phyloP scores from a whole-genome alignment of 2,113 vertebrate species.

The Stigmatopora nigra region DNA sequence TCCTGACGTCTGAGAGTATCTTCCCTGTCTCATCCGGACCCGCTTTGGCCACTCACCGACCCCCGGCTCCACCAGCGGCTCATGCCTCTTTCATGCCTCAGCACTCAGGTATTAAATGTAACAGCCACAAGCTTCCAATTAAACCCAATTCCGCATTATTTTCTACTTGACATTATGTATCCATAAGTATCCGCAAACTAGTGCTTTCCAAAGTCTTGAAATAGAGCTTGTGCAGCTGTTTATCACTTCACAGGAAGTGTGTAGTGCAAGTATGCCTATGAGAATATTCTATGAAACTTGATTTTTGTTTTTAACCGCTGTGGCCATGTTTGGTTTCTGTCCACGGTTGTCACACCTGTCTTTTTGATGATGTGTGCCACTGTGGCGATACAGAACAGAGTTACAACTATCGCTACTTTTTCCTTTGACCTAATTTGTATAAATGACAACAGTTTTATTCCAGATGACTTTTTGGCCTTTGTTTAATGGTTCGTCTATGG shows the following conservation, averaged over 20 bases:
- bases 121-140: neutral
- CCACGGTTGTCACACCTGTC: slow-evolving; percentile 53
- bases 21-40: slow-evolving; percentile 59
- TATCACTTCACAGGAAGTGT: slow-evolving; percentile 63
- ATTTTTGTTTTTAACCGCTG: slow-evolving; percentile 8
- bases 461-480: no score
- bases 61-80: slow-evolving; percentile 31
- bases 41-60: slow-evolving; percentile 57
- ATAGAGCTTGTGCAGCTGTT: slow-evolving; percentile 40
- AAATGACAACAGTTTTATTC: no score
- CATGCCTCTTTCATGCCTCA: slow-evolving; percentile 62
- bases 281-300: neutral
- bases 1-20: slow-evolving; percentile 65
- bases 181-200: neutral
- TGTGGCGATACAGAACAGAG: neutral
- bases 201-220: neutral
- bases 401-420: no score
- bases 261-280: slow-evolving; percentile 11
- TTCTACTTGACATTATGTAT: no score
- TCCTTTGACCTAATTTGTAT: no score
- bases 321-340: slow-evolving; percentile 63
- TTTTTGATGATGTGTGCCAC: slow-evolving; percentile 13
- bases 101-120: slow-evolving; percentile 56
- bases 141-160: neutral
- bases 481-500: no score